Evolutionary conservation across 2,888 invertebrate genomes (phyloP).

Genomic region (Arrhopalites spinosus): DNA sequence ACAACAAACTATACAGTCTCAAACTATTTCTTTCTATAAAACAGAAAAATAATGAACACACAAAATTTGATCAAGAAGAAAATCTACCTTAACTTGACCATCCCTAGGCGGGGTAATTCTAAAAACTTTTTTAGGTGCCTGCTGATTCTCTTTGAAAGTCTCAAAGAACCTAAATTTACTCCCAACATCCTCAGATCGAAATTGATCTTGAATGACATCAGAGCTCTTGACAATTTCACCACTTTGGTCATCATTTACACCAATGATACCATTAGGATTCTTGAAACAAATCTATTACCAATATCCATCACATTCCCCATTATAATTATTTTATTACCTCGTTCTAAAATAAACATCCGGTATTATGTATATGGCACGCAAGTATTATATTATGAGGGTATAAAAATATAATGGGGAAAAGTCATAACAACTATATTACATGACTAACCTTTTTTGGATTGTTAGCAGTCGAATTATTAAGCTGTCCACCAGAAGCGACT

Average conservation of each 20-base stretch:
- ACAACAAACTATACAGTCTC: no score
- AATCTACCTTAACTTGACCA: conserved; percentile 67
- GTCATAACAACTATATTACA: background rate
- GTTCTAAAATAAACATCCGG: no score
- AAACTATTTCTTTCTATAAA: no score
- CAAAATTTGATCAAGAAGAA: conserved; percentile 27
- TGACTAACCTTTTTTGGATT: conserved; percentile 33
- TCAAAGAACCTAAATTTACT: conserved; percentile 91
- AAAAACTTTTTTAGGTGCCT: conserved; percentile 69
- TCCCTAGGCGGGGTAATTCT: conserved; percentile 88
- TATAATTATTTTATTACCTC: background rate
- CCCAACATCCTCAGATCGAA: conserved; percentile 81
- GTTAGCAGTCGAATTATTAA: background rate
- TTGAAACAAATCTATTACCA: conserved; percentile 25
- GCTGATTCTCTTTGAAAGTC: conserved; percentile 71
- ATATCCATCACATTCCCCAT: background rate
- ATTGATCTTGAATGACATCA: conserved; percentile 73
- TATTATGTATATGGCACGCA: no score
- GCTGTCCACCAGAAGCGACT: conserved; percentile 18
- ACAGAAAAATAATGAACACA: background rate
- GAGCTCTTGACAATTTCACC: conserved; percentile 72
- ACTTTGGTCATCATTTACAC: conserved; percentile 32
- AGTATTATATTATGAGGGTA: no score
- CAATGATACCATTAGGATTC: conserved; percentile 33
- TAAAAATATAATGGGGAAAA: no score